Evolutionary conservation across 2,797 vertebrate species (phyloP).

Genomic region (Vireo griseus): DNA sequence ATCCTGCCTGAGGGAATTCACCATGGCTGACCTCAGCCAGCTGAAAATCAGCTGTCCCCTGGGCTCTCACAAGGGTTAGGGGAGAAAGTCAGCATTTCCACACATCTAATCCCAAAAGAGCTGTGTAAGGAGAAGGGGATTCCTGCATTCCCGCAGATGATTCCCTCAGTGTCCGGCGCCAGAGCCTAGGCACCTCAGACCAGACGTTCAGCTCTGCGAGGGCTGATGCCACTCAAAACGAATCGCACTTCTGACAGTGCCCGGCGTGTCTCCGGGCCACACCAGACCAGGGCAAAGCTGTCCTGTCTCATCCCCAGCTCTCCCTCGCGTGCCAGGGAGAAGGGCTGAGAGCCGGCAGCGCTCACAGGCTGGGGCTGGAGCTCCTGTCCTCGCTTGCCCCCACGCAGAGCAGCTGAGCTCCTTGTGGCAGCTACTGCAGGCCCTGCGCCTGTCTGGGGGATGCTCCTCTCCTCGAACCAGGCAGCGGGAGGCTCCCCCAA

Average conservation of each 20-base stretch:
- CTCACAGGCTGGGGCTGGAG: not conserved
- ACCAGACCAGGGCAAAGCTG: not conserved
- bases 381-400: not conserved
- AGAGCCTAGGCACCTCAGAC: not conserved
- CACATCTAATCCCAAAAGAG: not conserved
- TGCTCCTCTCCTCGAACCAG: not conserved
- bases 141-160: not conserved
- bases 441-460: fast-evolving
- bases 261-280: not conserved
- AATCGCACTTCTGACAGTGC: not conserved
- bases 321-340: not conserved
- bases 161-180: not conserved
- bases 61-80: not conserved
- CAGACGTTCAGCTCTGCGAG: not conserved
- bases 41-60: fast-evolving
- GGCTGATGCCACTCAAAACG: not conserved
- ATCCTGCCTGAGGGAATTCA: not conserved
- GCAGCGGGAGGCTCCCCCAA: fast-evolving
- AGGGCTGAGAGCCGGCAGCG: not conserved
- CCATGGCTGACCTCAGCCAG: not conserved
- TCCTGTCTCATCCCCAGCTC: not conserved
- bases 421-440: not conserved
- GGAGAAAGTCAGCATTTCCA: not conserved
- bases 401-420: not conserved
- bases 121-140: not conserved